Conservation (phyloP, 2,888 invertebrate species). For the Lasioglossum zephyrum region DNA sequence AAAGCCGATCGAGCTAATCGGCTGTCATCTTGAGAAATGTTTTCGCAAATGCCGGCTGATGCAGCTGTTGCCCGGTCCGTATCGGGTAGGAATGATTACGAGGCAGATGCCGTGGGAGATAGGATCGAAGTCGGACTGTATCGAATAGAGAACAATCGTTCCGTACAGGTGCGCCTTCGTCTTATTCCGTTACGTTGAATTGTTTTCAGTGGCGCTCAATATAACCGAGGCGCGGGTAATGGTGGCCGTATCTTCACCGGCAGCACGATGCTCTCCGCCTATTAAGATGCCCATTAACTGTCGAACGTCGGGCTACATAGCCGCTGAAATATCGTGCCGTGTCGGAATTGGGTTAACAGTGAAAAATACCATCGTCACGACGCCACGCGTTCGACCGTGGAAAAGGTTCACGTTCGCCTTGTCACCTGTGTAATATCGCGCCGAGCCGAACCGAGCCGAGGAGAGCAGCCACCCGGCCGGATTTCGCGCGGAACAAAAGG, state of each 20-base stretch:
- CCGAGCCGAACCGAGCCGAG: background rate
- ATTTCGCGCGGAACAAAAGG: conserved; percentile 8
- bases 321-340: conserved; percentile 48
- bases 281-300: conserved; percentile 55
- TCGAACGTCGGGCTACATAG: conserved; percentile 20
- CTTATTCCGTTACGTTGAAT: conserved; percentile 58
- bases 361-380: conserved; percentile 41
- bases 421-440: conserved; percentile 4
- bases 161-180: conserved; percentile 54
- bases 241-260: conserved; percentile 27
- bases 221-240: conserved; percentile 35
- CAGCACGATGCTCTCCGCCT: conserved; percentile 26
- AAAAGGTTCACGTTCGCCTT: conserved; percentile 6
- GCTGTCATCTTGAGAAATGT: conserved; percentile 61
- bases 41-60: conserved; percentile 53
- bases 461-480: background rate
- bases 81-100: conserved; percentile 50
- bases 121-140: conserved; percentile 43
- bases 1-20: conserved; percentile 56
- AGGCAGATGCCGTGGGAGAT: conserved; percentile 54
- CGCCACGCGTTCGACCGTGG: conserved; percentile 24
- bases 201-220: conserved; percentile 51
- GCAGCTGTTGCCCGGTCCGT: conserved; percentile 42
- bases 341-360: conserved; percentile 36
- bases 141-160: conserved; percentile 60